These are phyloP conservation scores for Rhamnusium bicolor DNA, from an alignment of 2,888 invertebrate species.

Conservation along the genomic window DNA sequence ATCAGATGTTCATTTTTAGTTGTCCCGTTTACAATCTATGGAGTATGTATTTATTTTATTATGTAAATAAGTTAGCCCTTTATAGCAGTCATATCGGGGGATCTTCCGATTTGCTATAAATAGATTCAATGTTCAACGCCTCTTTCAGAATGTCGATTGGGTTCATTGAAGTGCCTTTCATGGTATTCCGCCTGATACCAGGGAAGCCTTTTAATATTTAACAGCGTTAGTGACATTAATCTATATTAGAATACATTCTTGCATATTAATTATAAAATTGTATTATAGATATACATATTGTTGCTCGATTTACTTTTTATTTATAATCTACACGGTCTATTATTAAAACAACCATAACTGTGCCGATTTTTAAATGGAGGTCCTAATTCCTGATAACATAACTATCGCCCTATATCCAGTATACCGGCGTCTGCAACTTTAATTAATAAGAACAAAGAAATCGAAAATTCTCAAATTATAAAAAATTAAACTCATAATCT, in stretches of 20 bases:
- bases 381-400: no score
- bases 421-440: no score
- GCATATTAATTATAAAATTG: slow-evolving; percentile 8
- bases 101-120: slow-evolving; percentile 21
- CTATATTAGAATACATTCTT: background rate
- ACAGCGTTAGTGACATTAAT: background rate
- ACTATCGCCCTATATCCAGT: no score
- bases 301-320: background rate
- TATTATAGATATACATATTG: background rate
- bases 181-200: background rate
- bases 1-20: background rate
- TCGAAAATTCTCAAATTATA: no score
- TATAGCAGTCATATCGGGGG: background rate
- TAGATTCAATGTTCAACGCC: slow-evolving; percentile 17
- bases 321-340: no score
- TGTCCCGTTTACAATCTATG: background rate
- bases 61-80: background rate
- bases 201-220: slow-evolving; percentile 8
- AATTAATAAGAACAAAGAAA: no score
- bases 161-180: slow-evolving; percentile 24
- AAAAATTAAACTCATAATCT: no score
- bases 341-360: no score
- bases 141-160: slow-evolving; percentile 15
- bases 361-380: no score
- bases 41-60: slow-evolving; percentile 6